A percentile compares a stretch with the other conserved stretches of the same genome.
phyloP scores from a whole-genome alignment of 2,113 vertebrate genomes.

The Mus pahari region DNA sequence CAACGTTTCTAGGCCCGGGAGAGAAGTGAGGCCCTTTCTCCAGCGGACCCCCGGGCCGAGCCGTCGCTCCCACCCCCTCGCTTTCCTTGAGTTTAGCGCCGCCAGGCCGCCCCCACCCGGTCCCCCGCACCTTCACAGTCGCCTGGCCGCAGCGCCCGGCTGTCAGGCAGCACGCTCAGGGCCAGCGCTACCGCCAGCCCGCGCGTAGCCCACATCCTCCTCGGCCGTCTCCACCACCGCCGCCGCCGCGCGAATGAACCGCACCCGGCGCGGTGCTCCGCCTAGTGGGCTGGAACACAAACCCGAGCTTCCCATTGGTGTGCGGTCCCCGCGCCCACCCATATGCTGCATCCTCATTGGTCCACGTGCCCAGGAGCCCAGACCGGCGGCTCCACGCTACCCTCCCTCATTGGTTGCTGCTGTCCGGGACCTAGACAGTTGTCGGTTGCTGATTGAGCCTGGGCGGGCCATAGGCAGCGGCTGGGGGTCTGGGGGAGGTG shows the following conservation, averaged over 20 bases:
- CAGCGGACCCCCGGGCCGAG: not conserved
- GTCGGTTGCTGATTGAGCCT: constrained; percentile 92
- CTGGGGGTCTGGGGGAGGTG: constrained; percentile 44
- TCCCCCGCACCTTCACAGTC: constrained; percentile 94
- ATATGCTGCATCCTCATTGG: constrained; percentile 73
- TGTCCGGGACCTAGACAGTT: constrained; percentile 90
- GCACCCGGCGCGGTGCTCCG: constrained; percentile 63
- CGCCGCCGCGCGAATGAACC: constrained; percentile 59
- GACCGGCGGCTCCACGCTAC: constrained; percentile 72
- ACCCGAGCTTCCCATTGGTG: constrained; percentile 84
- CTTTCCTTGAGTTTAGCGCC: not conserved
- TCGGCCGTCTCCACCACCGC: constrained; percentile 64
- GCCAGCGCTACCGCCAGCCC: constrained; percentile 91
- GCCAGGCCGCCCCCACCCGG: not conserved
- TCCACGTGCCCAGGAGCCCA: constrained; percentile 4
- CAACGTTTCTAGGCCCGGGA: not conserved
- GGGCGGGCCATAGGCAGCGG: not conserved
- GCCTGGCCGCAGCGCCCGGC: constrained; percentile 89
- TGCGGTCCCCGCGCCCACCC: not conserved
- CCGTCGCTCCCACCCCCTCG: not conserved
- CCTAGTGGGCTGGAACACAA: constrained; percentile 70
- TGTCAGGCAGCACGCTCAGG: constrained; percentile 86
- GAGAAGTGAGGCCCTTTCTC: not conserved
- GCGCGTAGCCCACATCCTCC: constrained; percentile 88
- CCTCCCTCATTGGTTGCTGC: constrained; percentile 80